A percentile compares a stretch with the other conserved stretches of the same genome.
phyloP scores from a whole-genome alignment of 2,113 vertebrate species.

The Alouatta palliata region DNA sequence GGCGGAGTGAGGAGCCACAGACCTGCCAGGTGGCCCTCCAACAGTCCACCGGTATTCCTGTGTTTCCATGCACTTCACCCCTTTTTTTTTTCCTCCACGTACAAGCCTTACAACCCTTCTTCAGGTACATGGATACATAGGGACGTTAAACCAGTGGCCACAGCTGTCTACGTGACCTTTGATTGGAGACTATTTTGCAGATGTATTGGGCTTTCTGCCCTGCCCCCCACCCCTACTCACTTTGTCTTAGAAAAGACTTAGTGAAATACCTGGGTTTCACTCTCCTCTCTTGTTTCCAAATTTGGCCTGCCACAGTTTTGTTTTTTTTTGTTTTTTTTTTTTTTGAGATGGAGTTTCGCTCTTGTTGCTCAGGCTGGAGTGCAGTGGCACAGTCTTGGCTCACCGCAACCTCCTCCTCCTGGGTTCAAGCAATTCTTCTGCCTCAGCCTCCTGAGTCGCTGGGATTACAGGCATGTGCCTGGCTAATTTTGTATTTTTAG shows the following conservation, averaged over 20 bases:
- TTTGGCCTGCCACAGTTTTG: background rate
- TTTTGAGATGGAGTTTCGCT: too few species aligned
- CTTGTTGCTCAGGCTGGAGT: too few species aligned
- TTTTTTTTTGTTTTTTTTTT: too few species aligned
- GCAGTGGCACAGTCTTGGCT: too few species aligned
- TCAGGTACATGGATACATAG: background rate
- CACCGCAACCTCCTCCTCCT: too few species aligned
- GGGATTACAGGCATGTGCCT: too few species aligned
- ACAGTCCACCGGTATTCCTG: background rate
- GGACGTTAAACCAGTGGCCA: background rate
- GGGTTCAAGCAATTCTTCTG: too few species aligned
- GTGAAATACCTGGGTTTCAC: background rate
- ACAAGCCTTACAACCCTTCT: background rate
- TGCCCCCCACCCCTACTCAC: fast-evolving
- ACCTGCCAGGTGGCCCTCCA: background rate
- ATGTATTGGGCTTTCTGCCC: background rate
- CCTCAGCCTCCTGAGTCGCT: too few species aligned
- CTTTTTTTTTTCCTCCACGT: conserved; percentile 42
- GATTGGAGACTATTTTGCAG: background rate
- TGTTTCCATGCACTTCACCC: background rate
- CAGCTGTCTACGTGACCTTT: background rate
- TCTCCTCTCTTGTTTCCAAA: background rate
- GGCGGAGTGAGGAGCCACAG: background rate
- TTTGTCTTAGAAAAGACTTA: background rate
- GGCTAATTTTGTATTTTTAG: too few species aligned